A percentile compares a stretch with the other conserved stretches of the same genome.
These are phyloP conservation scores for Stichodactyla helianthus DNA, from an alignment of 64 coral and sea anemone genomes.

Conservation along the genomic window DNA sequence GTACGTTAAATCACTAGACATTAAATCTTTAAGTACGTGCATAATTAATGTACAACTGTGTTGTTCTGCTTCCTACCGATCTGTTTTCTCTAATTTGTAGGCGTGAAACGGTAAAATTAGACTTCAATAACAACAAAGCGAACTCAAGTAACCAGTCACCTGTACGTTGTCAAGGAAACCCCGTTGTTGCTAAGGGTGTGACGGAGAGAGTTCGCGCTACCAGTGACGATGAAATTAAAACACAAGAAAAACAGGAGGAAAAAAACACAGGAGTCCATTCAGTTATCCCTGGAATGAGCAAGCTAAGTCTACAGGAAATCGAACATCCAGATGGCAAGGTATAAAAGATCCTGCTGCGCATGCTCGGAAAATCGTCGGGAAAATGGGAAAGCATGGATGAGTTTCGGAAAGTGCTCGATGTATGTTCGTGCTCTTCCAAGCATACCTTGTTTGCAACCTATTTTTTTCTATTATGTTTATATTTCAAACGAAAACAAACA, in stretches of 20 bases:
- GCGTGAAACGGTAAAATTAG: neutral
- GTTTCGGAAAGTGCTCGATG: neutral
- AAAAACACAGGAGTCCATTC: neutral
- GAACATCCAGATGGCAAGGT: slow-evolving; percentile 30
- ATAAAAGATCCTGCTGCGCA: neutral
- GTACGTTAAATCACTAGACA: neutral
- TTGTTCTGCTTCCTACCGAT: too few relatives aligned
- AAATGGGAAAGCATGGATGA: slow-evolving; percentile 7
- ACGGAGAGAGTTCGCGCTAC: neutral
- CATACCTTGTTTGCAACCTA: neutral
- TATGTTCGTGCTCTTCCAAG: neutral
- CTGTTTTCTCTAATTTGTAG: neutral
- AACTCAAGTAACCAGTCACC: neutral
- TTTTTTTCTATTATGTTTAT: too few relatives aligned
- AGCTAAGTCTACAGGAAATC: slow-evolving; percentile 13
- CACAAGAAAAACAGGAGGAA: neutral
- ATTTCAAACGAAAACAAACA: too few relatives aligned
- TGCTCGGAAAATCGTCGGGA: neutral
- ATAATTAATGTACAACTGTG: too few relatives aligned
- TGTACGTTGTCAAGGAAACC: neutral
- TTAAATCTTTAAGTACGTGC: too few relatives aligned
- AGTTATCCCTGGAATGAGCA: neutral
- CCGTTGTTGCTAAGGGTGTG: neutral
- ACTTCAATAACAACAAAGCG: neutral
- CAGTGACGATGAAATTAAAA: neutral